Evolutionary conservation across 2,888 invertebrate genomes (phyloP).

Genomic region (Eupithecia dodoneata): DNA sequence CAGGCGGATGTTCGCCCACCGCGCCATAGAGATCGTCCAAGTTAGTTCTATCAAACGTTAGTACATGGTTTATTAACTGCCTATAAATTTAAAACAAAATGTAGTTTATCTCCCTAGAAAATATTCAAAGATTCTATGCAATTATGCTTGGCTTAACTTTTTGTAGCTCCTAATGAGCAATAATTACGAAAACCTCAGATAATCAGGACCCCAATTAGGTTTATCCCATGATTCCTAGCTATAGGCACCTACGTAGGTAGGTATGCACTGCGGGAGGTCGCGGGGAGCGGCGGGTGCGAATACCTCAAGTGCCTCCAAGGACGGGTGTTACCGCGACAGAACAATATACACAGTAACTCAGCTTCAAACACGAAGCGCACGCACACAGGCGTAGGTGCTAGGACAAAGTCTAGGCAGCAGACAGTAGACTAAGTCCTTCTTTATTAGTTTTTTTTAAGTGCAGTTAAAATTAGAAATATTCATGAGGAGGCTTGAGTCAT

Average conservation of each 20-base stretch:
- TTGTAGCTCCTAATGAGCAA: slow-evolving; percentile 28
- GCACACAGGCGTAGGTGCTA: slow-evolving; percentile 18
- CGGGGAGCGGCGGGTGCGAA: slow-evolving; percentile 45
- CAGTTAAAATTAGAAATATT: not conserved
- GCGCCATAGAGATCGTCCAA: too few species aligned
- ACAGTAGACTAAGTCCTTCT: not conserved
- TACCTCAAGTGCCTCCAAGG: slow-evolving; percentile 56
- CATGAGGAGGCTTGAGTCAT: not conserved
- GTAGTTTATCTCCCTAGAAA: not conserved
- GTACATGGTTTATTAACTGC: not conserved
- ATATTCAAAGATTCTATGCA: slow-evolving; percentile 12
- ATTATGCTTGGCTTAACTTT: slow-evolving; percentile 28
- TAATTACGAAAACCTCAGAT: slow-evolving; percentile 32
- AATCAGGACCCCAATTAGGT: slow-evolving; percentile 34
- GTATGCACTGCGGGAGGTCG: slow-evolving; percentile 34
- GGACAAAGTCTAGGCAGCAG: not conserved
- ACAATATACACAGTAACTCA: slow-evolving; percentile 38
- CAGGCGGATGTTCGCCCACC: too few species aligned
- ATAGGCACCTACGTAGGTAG: slow-evolving; percentile 18
- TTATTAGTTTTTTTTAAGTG: not conserved
- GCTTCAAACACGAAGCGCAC: slow-evolving; percentile 21
- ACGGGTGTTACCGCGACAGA: slow-evolving; percentile 37
- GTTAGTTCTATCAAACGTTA: too few species aligned
- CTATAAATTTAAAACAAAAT: not conserved
- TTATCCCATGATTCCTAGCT: slow-evolving; percentile 31